Conservation (phyloP, 2,113 vertebrate genomes). For the Apus apus region DNA sequence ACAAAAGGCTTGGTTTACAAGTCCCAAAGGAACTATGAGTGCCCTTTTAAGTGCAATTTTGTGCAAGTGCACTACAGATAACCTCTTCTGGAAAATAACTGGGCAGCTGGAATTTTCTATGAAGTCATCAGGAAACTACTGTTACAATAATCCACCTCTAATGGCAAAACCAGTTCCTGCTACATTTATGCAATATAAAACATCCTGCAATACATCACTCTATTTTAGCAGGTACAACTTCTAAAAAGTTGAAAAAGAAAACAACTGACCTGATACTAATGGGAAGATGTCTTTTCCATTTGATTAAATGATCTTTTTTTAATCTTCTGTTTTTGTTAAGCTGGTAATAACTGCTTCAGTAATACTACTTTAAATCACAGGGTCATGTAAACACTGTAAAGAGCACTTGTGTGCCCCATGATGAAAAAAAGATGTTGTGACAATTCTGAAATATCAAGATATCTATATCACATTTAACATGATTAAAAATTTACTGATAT, state of each 20-base stretch:
- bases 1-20: background rate
- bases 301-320: background rate
- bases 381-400: background rate
- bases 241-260: conserved; percentile 1
- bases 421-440: background rate
- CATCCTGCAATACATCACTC: background rate
- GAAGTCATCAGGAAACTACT: conserved; percentile 69
- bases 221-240: conserved; percentile 2
- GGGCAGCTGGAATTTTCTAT: conserved; percentile 58
- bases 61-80: conserved; percentile 50
- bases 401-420: background rate
- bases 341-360: background rate
- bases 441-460: background rate
- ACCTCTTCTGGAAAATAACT: conserved; percentile 56
- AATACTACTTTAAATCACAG: background rate
- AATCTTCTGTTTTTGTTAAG: background rate
- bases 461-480: background rate
- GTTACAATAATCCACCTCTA: conserved; percentile 47
- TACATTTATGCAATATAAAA: conserved; percentile 2
- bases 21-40: background rate
- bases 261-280: background rate
- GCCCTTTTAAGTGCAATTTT: conserved; percentile 40
- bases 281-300: background rate
- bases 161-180: conserved; percentile 49
- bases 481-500: background rate